phyloP scores from a whole-genome alignment of 1,140 invertebrate species.

The Cydia splendana region DNA sequence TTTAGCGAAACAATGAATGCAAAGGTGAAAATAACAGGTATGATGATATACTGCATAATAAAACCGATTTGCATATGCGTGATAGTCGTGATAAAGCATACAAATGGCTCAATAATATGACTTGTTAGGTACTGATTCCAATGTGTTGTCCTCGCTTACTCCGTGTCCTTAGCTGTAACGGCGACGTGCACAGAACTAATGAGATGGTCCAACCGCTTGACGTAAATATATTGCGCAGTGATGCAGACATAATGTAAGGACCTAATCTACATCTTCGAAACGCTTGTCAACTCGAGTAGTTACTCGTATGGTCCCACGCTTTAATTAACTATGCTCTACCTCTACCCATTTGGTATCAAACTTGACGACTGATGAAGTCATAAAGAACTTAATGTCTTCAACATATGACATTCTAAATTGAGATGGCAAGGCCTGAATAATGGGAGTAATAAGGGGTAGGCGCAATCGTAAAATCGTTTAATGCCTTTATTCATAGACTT shows the following conservation, averaged over 20 bases:
- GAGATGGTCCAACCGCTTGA: conserved; percentile 65
- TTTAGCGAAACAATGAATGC: conserved; percentile 34
- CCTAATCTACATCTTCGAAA: background rate
- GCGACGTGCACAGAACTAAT: conserved; percentile 72
- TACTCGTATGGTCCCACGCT: background rate
- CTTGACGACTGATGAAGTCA: conserved; percentile 7
- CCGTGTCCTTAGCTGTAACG: conserved; percentile 68
- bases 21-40: conserved; percentile 36
- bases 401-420: conserved; percentile 20
- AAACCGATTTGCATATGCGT: conserved; percentile 51
- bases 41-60: conserved; percentile 42
- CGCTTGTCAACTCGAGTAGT: background rate
- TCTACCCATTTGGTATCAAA: background rate
- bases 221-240: conserved; percentile 63
- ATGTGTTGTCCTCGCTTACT: conserved; percentile 52
- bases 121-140: conserved; percentile 44
- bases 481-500: conserved; percentile 10
- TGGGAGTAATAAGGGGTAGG: background rate
- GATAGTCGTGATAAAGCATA: conserved; percentile 51
- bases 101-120: conserved; percentile 47
- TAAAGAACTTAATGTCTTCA: conserved; percentile 11
- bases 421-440: conserved; percentile 4
- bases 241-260: conserved; percentile 16
- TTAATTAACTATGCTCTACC: background rate
- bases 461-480: conserved; percentile 15